Conservation (phyloP, 1,140 invertebrate genomes). For the Ganaspis sp. region DNA sequence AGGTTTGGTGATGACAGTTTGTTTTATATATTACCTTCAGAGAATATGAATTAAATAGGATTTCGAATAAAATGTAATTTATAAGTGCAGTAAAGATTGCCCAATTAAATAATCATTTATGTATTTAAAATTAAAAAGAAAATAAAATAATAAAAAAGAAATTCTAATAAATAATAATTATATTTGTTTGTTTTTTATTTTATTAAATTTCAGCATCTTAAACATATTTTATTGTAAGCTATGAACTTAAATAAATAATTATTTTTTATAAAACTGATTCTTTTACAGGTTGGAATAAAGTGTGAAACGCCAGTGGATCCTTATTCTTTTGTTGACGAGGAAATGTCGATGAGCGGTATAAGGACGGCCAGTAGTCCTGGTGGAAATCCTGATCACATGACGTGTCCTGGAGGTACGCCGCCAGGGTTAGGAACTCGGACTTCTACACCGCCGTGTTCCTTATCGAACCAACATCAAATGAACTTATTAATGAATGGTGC, state of each 20-base stretch:
- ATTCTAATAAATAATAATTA: too few species aligned
- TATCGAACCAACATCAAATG: constrained; percentile 68
- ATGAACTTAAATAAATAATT: not conserved
- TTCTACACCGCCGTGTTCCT: constrained; percentile 65
- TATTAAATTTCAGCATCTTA: too few species aligned
- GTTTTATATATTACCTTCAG: too few species aligned
- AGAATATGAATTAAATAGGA: too few species aligned
- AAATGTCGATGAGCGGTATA: constrained; percentile 74
- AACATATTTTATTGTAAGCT: too few species aligned
- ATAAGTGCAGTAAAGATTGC: too few species aligned
- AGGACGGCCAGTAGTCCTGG: constrained; percentile 71
- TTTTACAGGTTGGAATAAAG: constrained; percentile 76
- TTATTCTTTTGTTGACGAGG: constrained; percentile 89
- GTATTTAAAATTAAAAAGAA: too few species aligned
- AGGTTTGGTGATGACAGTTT: too few species aligned
- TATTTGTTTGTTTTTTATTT: too few species aligned
- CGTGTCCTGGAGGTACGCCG: constrained; percentile 66
- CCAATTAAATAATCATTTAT: too few species aligned
- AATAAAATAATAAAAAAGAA: too few species aligned
- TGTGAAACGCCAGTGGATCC: constrained; percentile 83
- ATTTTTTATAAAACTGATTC: constrained; percentile 42
- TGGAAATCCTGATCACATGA: constrained; percentile 66
- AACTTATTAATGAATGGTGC: constrained; percentile 73
- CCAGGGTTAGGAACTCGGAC: constrained; percentile 66
- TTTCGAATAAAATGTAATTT: too few species aligned